Evolutionary conservation across 2,888 invertebrate genomes (phyloP), one percentile per base, ranked within the genome.

Genomic region (Macrosiphum euphorbiae): DNA sequence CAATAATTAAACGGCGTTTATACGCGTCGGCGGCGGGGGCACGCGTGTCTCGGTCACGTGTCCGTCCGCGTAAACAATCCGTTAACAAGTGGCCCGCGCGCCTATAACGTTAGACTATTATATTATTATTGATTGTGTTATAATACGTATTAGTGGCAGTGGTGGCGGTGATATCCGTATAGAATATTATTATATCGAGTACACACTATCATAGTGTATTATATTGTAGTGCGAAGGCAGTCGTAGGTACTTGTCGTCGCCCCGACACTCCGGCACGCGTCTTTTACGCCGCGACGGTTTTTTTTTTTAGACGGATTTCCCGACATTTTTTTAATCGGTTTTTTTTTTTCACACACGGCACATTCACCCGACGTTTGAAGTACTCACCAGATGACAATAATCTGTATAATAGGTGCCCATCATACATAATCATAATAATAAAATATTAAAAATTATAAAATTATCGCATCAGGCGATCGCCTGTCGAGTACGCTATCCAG

Each of bases 31-130:
- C 87, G 88, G 50, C n/a, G 58, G 26, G 61, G 88, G 20, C 24
- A n/a, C 84, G 55, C 90, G 90, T 78, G 35, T 78, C 35, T 35
- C 85, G 87, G 86, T 92, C 92, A 35, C 92, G 92, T 92, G 92
- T 47, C 92, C 20, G 35, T 7, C 16, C 87, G 87, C 92, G 92
- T 61, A 92, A 87, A 92, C 87, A 92, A 87, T 78, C 35, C 78
- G 86, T 61, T 61, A 61, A 92, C 92, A 92, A 92, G 92, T 92
- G 92, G 85, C 91, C 16, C 52, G 13, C 20, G 35, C 41, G 52
- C 44, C 44, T 44, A 26, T 55, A 55, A 52, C 20, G 8, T 50
- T 47, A 28, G 0, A 8, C 24, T 58, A 44, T 44, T 44, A 52
- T 55, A 58, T 44, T 20, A 88, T 88, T 28, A 86, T 8, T 85